Evolutionary conservation across 2,888 invertebrate species (phyloP).

Genomic region (Ophion costatus): DNA sequence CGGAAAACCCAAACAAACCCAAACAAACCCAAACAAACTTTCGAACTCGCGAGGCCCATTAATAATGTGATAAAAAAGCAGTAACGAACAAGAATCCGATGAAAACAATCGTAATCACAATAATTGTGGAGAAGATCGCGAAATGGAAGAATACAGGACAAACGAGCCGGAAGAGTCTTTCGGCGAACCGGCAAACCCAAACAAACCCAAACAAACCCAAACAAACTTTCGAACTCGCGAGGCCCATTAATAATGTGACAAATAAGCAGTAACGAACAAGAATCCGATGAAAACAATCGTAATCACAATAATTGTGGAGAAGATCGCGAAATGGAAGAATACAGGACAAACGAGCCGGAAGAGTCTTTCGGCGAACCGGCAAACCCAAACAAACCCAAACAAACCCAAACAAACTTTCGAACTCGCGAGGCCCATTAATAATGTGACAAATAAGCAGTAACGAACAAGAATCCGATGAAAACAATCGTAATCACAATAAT

Average conservation of each 20-base stretch:
- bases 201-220: too few relatives aligned
- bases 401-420: too few relatives aligned
- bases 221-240: too few relatives aligned
- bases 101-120: not conserved
- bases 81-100: not conserved
- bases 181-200: not conserved
- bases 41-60: too few relatives aligned
- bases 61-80: too few relatives aligned
- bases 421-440: too few relatives aligned
- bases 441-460: not conserved
- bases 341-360: constrained; percentile 38
- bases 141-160: not conserved
- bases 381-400: too few relatives aligned
- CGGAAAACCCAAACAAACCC: too few relatives aligned
- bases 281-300: not conserved
- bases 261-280: not conserved
- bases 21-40: too few relatives aligned
- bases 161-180: constrained; percentile 45
- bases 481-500: not conserved
- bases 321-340: not conserved
- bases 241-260: too few relatives aligned
- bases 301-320: not conserved
- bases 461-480: not conserved
- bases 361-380: constrained; percentile 14
- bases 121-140: not conserved